Evolutionary conservation across 2,888 invertebrate species (phyloP).

Genomic region (Seira ritae): DNA sequence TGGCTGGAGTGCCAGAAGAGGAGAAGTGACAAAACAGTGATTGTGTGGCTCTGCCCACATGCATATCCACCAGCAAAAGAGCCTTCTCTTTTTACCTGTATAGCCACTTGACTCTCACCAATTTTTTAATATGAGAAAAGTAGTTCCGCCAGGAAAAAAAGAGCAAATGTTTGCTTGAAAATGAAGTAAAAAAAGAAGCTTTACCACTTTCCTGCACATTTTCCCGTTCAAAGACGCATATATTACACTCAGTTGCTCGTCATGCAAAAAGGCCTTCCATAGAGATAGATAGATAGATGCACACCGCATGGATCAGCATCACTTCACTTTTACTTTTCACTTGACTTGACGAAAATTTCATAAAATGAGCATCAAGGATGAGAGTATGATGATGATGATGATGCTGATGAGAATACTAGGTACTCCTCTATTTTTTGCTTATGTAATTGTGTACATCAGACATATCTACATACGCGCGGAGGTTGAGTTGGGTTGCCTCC

Average conservation of each 20-base stretch:
- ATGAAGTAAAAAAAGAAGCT: constrained; percentile 19
- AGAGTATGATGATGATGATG: constrained; percentile 14
- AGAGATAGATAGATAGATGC: constrained; percentile 9
- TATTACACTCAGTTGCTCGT: too few species aligned
- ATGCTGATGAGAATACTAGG: not conserved
- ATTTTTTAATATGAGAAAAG: constrained; percentile 8
- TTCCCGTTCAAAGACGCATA: not conserved
- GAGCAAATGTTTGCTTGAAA: constrained; percentile 41
- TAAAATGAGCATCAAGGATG: constrained; percentile 51
- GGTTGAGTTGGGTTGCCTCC: constrained; percentile 15
- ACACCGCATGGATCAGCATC: not conserved
- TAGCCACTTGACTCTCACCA: constrained; percentile 18
- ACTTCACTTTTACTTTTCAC: constrained; percentile 49
- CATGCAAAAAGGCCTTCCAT: not conserved
- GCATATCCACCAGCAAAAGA: constrained; percentile 11
- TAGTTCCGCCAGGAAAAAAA: constrained; percentile 21
- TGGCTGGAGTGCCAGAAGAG: not conserved
- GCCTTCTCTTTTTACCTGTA: not conserved
- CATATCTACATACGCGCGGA: not conserved
- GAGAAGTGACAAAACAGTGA: constrained; percentile 14
- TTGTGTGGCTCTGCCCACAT: constrained; percentile 14
- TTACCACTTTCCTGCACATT: constrained; percentile 29
- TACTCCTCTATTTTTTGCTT: constrained; percentile 1
- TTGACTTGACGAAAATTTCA: constrained; percentile 64
- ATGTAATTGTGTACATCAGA: not conserved